These are phyloP conservation scores for Menura novaehollandiae DNA, from an alignment of 2,113 vertebrate species.

Conservation along the genomic window DNA sequence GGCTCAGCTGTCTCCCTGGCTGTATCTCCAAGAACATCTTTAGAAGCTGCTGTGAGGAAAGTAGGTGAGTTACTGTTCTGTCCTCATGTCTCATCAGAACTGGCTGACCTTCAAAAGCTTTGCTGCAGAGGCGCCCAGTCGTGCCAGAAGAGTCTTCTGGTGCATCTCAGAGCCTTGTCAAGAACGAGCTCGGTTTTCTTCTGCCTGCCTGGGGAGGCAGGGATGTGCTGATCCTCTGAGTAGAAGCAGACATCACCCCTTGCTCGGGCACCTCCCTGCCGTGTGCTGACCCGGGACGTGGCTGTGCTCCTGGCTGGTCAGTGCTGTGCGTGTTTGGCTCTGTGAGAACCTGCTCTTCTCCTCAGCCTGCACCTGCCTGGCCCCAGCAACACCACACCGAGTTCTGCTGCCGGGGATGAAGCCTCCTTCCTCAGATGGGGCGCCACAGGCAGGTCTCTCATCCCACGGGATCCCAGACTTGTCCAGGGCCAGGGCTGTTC, in stretches of 20 bases:
- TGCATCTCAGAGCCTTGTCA: background rate
- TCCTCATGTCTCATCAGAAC: background rate
- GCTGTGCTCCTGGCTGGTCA: background rate
- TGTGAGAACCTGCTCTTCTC: background rate
- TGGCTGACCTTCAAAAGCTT: background rate
- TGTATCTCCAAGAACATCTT: background rate
- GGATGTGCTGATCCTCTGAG: background rate
- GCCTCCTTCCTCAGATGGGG: background rate
- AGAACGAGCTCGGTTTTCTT: background rate
- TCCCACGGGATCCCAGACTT: background rate
- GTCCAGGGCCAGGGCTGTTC: background rate
- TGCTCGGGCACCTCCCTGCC: background rate
- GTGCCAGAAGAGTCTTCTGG: background rate
- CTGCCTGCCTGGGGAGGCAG: background rate
- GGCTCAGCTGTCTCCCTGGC: background rate
- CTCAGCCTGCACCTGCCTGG: background rate
- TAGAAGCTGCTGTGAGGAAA: background rate
- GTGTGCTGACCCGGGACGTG: background rate
- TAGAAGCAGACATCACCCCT: background rate
- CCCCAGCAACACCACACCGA: background rate
- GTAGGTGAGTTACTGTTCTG: background rate
- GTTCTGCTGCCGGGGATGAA: background rate
- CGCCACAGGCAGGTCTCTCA: accelerated
- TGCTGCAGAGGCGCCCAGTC: background rate
- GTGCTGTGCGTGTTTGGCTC: no score